These are phyloP conservation scores for Panurus biarmicus DNA, from an alignment of 2,113 vertebrate species.

Conservation along the genomic window DNA sequence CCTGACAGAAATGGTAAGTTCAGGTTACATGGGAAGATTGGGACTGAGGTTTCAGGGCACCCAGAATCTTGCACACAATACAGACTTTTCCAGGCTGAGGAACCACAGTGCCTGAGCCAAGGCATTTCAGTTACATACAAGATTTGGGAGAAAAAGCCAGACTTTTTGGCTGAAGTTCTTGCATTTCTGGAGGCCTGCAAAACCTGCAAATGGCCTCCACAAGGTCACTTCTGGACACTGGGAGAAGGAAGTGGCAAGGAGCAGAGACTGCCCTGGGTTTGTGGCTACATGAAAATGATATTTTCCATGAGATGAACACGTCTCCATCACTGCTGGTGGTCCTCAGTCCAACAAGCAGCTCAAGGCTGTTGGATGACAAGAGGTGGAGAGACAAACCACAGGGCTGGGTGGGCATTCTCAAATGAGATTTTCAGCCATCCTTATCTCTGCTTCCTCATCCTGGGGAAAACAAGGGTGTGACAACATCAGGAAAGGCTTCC, in stretches of 20 bases:
- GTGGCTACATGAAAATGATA: neutral
- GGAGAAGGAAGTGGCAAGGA: neutral
- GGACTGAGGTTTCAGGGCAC: neutral
- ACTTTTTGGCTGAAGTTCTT: neutral
- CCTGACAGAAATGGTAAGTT: neutral
- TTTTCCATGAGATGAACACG: neutral
- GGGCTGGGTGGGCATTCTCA: neutral
- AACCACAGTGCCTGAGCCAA: neutral
- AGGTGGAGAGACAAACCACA: neutral
- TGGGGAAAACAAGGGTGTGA: neutral
- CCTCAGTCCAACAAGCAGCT: fast-evolving
- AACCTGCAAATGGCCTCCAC: neutral
- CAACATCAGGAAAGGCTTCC: neutral
- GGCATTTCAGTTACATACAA: neutral
- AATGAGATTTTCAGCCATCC: neutral
- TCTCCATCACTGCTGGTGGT: neutral
- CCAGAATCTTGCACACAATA: neutral
- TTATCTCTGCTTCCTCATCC: neutral
- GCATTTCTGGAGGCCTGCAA: neutral
- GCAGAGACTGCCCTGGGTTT: neutral
- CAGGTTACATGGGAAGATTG: neutral
- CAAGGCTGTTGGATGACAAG: neutral
- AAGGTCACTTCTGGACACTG: neutral
- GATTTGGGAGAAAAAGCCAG: neutral
- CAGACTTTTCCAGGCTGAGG: neutral